Evolutionary conservation across 2,113 vertebrate genomes (phyloP), one percentile per base, ranked within the genome.

Genomic region (Brachionichthys hirsutus): DNA sequence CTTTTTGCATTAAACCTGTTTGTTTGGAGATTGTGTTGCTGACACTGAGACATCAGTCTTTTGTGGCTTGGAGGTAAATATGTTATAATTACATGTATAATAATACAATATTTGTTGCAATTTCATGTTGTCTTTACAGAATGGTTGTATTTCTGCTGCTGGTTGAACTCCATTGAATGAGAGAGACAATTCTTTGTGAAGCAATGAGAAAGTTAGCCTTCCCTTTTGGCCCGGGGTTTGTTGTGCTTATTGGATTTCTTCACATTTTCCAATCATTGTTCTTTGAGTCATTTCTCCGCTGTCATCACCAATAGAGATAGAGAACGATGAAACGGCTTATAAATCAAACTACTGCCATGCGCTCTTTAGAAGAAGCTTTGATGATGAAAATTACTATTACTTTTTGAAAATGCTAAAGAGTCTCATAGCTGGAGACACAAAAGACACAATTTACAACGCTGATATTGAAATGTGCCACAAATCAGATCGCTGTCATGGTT

Each of bases 381-480:
- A 86, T 88, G 86, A 86, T 80, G 82, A 83, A 73, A 88, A 74
- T 68, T 83, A 35, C 54, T 62, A 77, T 83, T 77, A 76, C 54
- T 55, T 73, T 38, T 79, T 74, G 78, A 77, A 86, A 85, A 62
- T 73, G 41, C 38, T 46, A 22, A 59, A 62, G 48, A 66, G 54
- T 47, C 58, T 47, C 11, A 14, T 36, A 36, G 53, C 51, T 59
- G 12, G 11, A 56, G 59, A 67, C 35, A 55, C 62, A 68, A 77
- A 77, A 77, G 73, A 67, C 60, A 62, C 67, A 64, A 54, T 63
- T 15, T 56, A 35, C 20, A 1, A 19, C n/a, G 42, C 30, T 16
- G 46, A 50, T 64, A 41, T 14, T 71, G 38, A 63, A 77, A 56
- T 70, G 5, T 12, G 22, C 16, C 43, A 38, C 22, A 54, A 3